Percentiles rank a stretch among this genome's conserved stretches.
These are phyloP conservation scores for Hypomesus transpacificus DNA, from an alignment of 2,113 vertebrate genomes.

Conservation along the genomic window DNA sequence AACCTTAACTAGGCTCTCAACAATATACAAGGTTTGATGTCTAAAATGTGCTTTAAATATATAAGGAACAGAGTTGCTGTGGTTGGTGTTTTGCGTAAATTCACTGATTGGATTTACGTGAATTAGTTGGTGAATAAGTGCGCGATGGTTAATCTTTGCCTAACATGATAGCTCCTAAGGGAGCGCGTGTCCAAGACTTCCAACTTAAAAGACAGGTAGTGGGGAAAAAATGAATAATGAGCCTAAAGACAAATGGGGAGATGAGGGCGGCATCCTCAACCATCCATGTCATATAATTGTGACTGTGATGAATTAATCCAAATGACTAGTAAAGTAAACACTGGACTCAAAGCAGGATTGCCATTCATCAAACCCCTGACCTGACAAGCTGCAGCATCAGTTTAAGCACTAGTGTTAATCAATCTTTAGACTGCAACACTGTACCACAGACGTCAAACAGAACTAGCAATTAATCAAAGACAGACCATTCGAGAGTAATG, in stretches of 20 bases:
- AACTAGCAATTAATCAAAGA: conserved; percentile 58
- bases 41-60: no score
- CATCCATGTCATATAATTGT: conserved; percentile 64
- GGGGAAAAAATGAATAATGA: conserved; percentile 61
- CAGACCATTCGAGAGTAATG: conserved; percentile 30
- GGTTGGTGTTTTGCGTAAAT: no score
- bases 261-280: conserved; percentile 42
- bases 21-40: no score
- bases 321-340: conserved; percentile 63
- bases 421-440: conserved; percentile 54
- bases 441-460: conserved; percentile 38
- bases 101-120: no score
- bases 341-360: conserved; percentile 56
- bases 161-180: no score
- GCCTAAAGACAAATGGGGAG: conserved; percentile 55
- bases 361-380: conserved; percentile 68
- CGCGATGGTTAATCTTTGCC: no score
- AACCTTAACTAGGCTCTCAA: no score
- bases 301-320: conserved; percentile 67
- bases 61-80: no score
- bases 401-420: conserved; percentile 61
- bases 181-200: conserved; percentile 25
- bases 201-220: conserved; percentile 48
- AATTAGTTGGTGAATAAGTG: no score
- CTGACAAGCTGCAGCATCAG: conserved; percentile 64